phyloP scores from a whole-genome alignment of 2,797 vertebrate species.

The Urophycis tenuis region DNA sequence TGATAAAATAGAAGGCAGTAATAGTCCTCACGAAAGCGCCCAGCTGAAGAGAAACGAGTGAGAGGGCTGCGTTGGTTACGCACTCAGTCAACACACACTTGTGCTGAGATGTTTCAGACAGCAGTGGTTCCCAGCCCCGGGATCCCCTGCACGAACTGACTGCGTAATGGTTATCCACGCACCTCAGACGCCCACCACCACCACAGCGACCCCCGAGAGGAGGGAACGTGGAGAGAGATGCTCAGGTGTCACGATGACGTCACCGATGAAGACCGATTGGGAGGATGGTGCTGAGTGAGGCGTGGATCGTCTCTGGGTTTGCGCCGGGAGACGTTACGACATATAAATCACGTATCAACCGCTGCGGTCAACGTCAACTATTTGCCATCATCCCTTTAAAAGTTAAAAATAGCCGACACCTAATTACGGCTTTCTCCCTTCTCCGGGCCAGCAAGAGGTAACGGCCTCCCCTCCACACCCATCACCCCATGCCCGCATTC shows the following conservation, averaged over 20 bases:
- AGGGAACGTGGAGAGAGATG: neutral
- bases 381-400: slow-evolving; percentile 63
- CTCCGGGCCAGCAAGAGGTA: slow-evolving; percentile 47
- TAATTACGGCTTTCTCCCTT: slow-evolving; percentile 58
- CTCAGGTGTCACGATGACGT: no score
- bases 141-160: no score
- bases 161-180: neutral
- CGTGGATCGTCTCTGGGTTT: slow-evolving; percentile 21
- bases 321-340: neutral
- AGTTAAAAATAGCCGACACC: slow-evolving; percentile 73
- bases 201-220: neutral
- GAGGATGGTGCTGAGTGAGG: slow-evolving; percentile 20
- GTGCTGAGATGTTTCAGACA: slow-evolving; percentile 29
- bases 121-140: neutral
- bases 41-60: slow-evolving; percentile 35
- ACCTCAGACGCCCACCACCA: neutral
- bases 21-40: slow-evolving; percentile 48
- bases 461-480: slow-evolving; percentile 42
- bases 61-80: slow-evolving; percentile 18
- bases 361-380: slow-evolving; percentile 48
- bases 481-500: slow-evolving; percentile 57
- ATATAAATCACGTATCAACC: slow-evolving; percentile 22
- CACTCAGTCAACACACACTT: slow-evolving; percentile 15
- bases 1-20: slow-evolving; percentile 54
- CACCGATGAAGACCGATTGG: slow-evolving; percentile 9